Evolutionary conservation across 2,888 invertebrate species (phyloP).

Genomic region (Nysson spinosus): DNA sequence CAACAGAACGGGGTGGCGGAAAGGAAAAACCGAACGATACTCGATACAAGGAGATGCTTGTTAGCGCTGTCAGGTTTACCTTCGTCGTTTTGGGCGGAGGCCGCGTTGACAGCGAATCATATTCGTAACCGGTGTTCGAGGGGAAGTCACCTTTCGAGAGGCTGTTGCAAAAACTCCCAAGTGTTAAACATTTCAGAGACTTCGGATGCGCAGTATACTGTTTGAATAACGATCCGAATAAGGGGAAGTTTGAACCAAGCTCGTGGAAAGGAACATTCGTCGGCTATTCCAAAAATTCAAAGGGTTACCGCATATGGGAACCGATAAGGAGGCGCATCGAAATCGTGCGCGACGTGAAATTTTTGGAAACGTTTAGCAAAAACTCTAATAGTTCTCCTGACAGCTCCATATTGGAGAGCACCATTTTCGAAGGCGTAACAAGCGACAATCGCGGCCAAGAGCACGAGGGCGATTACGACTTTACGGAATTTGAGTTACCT

Average conservation of each 20-base stretch:
- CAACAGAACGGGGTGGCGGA: slow-evolving; percentile 65
- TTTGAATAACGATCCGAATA: not conserved
- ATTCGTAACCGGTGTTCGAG: slow-evolving; percentile 56
- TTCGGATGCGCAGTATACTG: slow-evolving; percentile 42
- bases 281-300: slow-evolving; percentile 1
- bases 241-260: slow-evolving; percentile 5
- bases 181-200: slow-evolving; percentile 45
- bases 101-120: slow-evolving; percentile 58
- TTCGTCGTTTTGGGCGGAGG: slow-evolving; percentile 63
- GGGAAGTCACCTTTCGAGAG: slow-evolving; percentile 45
- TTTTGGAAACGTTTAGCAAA: not conserved
- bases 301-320: slow-evolving; percentile 4
- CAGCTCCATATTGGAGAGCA: too few species aligned
- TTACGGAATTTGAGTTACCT: not conserved
- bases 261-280: slow-evolving; percentile 2
- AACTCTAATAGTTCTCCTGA: not conserved
- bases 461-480: not conserved
- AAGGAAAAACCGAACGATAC: slow-evolving; percentile 58
- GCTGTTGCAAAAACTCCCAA: slow-evolving; percentile 33
- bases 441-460: not conserved
- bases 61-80: slow-evolving; percentile 48
- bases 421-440: not conserved
- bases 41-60: slow-evolving; percentile 58
- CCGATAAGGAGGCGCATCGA: not conserved
- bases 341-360: slow-evolving; percentile 1